Base-by-base conservation (phyloP, 2,888 invertebrate species). In the Melanargia galathea region DNA sequence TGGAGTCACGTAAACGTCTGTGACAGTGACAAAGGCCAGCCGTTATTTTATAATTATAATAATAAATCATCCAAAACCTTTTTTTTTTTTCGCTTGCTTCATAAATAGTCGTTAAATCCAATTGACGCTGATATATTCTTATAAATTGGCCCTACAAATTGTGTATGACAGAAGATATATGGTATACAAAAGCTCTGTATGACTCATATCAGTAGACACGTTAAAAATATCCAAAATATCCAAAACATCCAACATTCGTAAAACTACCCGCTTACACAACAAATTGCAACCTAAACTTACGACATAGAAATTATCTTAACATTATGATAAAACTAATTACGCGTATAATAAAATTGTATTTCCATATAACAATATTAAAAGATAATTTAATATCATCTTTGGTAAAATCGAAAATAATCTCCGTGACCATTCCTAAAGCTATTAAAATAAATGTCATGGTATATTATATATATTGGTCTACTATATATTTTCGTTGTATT, bases 321-420 rank as follows among this genome's bases (percentile, higher is more conserved):
- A 22, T 59, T 58, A 20, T 35, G 35, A 35, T 33, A 33, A 48
- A 61, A 70, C 63, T 58, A 58, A 49, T 62, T 63, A 59, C 45
- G 58, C 63, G 62, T 68, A 70, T 52, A 60, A 67, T 65, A 67
- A 66, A 67, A 70, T 66, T 69, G 63, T 65, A 63, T 66, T 54
- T 60, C 60, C 56, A 65, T 58, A 63, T 68, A 69, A 70, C 68
- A 68, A 77, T 62, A 67, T 74, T 77, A 75, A 76, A 80, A 73
- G 71, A 79, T 72, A 74, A 75, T 80, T 80, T 81, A 86, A 87
- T 86, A 87, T 86, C 85, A 86, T 89, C 89, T 90, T 90, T 90
- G 89, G 89, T 87, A 84, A 84, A 72, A 76, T 75, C 74, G 70
- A 80, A 60, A 72, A 71, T 75, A 78, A 80, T 77, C 77, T 75